These are phyloP conservation scores for Hirtodrosophila histrioides DNA, from an alignment of 2,888 invertebrate genomes.

Conservation along the genomic window DNA sequence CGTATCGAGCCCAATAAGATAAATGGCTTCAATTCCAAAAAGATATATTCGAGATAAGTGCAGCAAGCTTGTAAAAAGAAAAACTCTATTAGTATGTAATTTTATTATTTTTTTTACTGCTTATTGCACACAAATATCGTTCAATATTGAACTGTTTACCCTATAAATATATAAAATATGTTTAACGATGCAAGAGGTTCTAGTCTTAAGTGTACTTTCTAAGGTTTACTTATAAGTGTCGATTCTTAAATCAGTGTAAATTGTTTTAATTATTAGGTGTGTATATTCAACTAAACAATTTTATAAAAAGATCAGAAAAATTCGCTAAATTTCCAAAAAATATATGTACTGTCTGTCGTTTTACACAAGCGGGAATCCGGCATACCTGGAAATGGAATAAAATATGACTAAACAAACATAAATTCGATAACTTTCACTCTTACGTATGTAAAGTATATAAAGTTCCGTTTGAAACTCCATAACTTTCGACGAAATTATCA, in stretches of 20 bases:
- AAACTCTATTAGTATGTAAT: constrained; percentile 24
- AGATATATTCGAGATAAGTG: constrained; percentile 64
- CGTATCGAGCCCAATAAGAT: constrained; percentile 35
- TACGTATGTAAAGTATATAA: no score
- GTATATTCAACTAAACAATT: constrained; percentile 61
- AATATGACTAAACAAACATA: constrained; percentile 1
- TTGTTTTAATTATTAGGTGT: constrained; percentile 74
- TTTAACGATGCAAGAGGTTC: constrained; percentile 74
- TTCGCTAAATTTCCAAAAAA: constrained; percentile 45
- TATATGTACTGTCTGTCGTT: constrained; percentile 17
- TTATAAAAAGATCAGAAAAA: constrained; percentile 46
- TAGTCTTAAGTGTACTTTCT: constrained; percentile 65
- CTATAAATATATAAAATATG: constrained; percentile 43
- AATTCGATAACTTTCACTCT: no score
- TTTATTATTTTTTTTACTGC: constrained; percentile 20
- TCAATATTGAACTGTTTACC: constrained; percentile 39
- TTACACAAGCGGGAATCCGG: constrained; percentile 12
- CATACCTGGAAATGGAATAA: constrained; percentile 31
- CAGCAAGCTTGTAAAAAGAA: constrained; percentile 23
- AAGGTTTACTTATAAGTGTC: constrained; percentile 68
- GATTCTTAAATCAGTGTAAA: constrained; percentile 65
- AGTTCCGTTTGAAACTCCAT: no score
- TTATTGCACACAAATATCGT: constrained; percentile 28
- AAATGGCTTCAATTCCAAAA: constrained; percentile 74
- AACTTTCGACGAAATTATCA: no score